phyloP scores from a whole-genome alignment of 2,797 vertebrate genomes.

The Anableps anableps region DNA sequence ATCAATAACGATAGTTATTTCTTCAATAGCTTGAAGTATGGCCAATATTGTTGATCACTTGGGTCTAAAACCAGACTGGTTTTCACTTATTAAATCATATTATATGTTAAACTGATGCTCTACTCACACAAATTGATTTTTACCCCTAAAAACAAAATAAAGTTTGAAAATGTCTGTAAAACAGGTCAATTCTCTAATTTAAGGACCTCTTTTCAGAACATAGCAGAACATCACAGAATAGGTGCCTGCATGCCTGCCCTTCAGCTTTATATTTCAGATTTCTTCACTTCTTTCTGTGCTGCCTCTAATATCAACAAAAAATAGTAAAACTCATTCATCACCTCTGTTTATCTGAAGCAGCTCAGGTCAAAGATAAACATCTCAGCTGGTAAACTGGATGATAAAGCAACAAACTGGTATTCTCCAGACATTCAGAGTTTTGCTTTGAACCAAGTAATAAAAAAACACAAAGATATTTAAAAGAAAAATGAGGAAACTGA shows the following conservation, averaged over 20 bases:
- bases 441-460: conserved; percentile 12
- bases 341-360: conserved; percentile 55
- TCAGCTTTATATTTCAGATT: conserved; percentile 22
- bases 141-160: neutral
- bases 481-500: conserved; percentile 18
- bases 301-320: conserved; percentile 28
- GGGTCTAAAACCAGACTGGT: too few species aligned
- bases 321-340: conserved; percentile 45
- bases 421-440: conserved; percentile 18
- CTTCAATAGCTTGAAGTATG: too few species aligned
- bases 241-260: neutral
- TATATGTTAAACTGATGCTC: neutral
- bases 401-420: conserved; percentile 15
- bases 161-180: neutral
- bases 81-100: too few species aligned
- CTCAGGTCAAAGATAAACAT: conserved; percentile 33
- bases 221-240: conserved; percentile 2
- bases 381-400: conserved; percentile 22
- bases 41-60: too few species aligned
- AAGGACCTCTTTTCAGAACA: conserved; percentile 7
- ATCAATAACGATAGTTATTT: too few species aligned
- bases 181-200: neutral
- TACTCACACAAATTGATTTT: neutral
- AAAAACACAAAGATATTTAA: conserved; percentile 4
- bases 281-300: conserved; percentile 21